Percentiles rank a stretch among this genome's conserved stretches.
phyloP scores from a whole-genome alignment of 2,797 vertebrate species.

The Ctenopoma multispine region DNA sequence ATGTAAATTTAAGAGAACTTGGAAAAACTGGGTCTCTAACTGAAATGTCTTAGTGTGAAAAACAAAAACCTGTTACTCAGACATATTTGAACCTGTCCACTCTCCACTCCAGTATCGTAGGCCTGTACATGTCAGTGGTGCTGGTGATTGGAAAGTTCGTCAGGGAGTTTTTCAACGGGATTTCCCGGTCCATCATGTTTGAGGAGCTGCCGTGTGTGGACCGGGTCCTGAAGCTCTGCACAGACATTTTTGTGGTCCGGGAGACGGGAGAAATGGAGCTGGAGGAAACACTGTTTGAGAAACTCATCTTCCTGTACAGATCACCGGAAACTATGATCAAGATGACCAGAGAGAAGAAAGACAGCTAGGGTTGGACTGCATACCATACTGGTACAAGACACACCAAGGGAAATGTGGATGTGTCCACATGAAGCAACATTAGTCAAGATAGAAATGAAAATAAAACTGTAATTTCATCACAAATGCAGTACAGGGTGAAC shows the following conservation, averaged over 20 bases:
- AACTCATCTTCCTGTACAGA: conserved; percentile 83
- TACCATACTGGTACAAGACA: neutral
- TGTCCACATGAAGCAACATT: neutral
- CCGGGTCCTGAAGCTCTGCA: conserved; percentile 85
- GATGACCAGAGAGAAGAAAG: conserved; percentile 84
- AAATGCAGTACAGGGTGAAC: neutral
- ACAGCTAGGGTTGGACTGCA: conserved; percentile 52
- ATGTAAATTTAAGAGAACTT: too few species aligned
- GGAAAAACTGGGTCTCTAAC: too few species aligned
- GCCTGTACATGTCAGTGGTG: conserved; percentile 86
- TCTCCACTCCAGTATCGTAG: conserved; percentile 76
- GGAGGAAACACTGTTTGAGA: conserved; percentile 86
- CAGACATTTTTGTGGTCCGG: conserved; percentile 84
- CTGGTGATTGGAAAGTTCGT: conserved; percentile 87
- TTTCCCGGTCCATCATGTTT: conserved; percentile 87
- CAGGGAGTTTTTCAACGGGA: conserved; percentile 86
- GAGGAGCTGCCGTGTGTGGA: conserved; percentile 86
- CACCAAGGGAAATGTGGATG: neutral
- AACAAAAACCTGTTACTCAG: too few species aligned
- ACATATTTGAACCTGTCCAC: neutral
- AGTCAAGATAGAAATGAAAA: conserved; percentile 14
- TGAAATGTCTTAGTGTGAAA: too few species aligned
- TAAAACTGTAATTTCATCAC: neutral
- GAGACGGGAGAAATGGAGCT: conserved; percentile 87
- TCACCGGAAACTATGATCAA: conserved; percentile 85